Conservation (phyloP, 1,140 invertebrate genomes). For the Theocolax elegans region DNA sequence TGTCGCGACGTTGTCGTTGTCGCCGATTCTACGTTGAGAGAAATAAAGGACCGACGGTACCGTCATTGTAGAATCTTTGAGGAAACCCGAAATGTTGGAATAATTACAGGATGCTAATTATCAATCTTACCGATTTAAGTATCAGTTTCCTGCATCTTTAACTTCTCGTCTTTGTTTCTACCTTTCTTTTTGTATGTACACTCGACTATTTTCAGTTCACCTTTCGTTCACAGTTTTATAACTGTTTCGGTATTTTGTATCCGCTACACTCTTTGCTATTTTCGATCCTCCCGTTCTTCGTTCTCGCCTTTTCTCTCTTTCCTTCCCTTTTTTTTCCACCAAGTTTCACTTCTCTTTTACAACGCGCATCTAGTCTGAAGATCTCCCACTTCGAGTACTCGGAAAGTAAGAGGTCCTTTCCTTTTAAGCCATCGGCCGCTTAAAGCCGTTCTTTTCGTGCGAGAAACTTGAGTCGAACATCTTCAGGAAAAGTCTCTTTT, state of each 20-base stretch:
- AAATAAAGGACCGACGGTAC: too few species aligned
- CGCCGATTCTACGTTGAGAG: neutral
- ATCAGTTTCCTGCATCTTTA: too few species aligned
- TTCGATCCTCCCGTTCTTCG: neutral
- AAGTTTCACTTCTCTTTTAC: neutral
- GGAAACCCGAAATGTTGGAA: too few species aligned
- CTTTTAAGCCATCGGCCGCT: conserved; percentile 19
- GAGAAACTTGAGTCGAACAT: conserved; percentile 6
- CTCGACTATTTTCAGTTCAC: too few species aligned
- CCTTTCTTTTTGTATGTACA: too few species aligned
- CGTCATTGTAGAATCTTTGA: too few species aligned
- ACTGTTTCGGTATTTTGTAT: neutral
- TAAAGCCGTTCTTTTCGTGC: neutral
- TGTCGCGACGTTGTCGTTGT: conserved; percentile 19
- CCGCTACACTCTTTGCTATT: conserved; percentile 11
- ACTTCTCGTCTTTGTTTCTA: too few species aligned
- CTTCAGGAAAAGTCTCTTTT: neutral
- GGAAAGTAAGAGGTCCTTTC: conserved; percentile 28
- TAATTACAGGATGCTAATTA: too few species aligned
- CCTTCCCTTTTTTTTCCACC: neutral
- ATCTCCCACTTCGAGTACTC: neutral
- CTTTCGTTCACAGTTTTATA: neutral
- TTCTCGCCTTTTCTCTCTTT: neutral
- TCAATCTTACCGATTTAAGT: too few species aligned
- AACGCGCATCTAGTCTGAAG: conserved; percentile 19